Conservation (phyloP, 2,113 vertebrate species). For the Charadrius vociferus region DNA sequence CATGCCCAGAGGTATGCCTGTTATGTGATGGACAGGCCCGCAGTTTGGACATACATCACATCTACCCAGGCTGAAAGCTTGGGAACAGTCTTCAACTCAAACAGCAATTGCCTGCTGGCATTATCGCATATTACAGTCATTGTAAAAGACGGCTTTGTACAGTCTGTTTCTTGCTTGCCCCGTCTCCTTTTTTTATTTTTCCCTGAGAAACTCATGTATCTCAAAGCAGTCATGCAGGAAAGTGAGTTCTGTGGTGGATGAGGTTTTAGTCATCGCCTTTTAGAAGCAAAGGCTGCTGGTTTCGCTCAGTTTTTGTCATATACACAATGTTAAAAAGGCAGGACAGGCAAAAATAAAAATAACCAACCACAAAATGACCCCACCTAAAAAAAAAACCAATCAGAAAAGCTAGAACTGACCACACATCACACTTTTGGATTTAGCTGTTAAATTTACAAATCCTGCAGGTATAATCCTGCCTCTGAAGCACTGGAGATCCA, state of each 20-base stretch:
- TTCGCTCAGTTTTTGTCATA: background rate
- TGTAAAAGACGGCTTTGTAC: background rate
- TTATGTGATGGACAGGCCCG: background rate
- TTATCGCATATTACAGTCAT: accelerated
- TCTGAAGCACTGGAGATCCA: background rate
- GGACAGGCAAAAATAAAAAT: background rate
- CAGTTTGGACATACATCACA: no score
- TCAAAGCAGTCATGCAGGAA: background rate
- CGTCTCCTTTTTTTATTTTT: background rate
- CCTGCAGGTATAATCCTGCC: background rate
- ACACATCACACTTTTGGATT: background rate
- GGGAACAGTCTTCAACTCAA: background rate
- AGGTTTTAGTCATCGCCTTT: background rate
- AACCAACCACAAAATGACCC: background rate
- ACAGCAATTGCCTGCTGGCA: background rate
- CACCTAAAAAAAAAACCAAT: background rate
- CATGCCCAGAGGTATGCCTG: background rate
- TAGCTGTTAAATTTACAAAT: background rate
- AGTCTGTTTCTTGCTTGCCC: background rate
- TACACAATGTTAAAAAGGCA: background rate
- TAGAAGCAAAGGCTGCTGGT: background rate
- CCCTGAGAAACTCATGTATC: background rate
- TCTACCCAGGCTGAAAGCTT: background rate
- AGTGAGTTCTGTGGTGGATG: background rate
- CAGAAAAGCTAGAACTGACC: background rate